Percentiles rank a stretch among this genome's conserved stretches.
Evolutionary conservation across 2,113 vertebrate species (phyloP).

Genomic region (Cheirogaleus medius): DNA sequence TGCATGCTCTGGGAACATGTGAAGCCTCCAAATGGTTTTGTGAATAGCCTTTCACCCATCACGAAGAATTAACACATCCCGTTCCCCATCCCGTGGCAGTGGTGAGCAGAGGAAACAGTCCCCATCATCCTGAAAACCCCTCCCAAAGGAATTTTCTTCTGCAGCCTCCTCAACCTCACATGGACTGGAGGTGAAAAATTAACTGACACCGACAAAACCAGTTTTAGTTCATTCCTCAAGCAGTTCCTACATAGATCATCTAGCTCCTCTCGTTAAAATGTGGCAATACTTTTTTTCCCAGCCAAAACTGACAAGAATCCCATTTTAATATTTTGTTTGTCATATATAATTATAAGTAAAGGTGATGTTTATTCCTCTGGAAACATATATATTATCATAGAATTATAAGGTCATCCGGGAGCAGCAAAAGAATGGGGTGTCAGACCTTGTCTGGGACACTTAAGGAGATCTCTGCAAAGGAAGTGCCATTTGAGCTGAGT

Average conservation of each 20-base stretch:
- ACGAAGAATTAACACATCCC: neutral
- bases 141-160: too few relatives aligned
- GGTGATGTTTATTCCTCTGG: neutral
- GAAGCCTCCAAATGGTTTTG: neutral
- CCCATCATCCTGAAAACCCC: neutral
- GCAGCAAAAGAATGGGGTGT: neutral
- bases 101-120: neutral
- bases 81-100: fast-evolving
- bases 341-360: neutral
- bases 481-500: neutral
- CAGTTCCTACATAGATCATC: fast-evolving
- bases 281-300: too few relatives aligned
- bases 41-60: neutral
- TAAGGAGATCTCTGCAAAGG: neutral
- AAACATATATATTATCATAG: neutral
- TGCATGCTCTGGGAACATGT: fast-evolving
- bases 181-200: neutral
- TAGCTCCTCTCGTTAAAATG: neutral
- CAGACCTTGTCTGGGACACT: neutral
- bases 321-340: neutral
- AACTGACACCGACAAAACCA: fast-evolving
- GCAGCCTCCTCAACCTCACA: too few relatives aligned
- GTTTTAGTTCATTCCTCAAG: neutral
- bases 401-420: neutral
- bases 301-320: neutral